Percentiles rank a stretch among this genome's conserved stretches.
phyloP scores from a whole-genome alignment of 1,140 invertebrate species.

The Hydropsyche tenuis region DNA sequence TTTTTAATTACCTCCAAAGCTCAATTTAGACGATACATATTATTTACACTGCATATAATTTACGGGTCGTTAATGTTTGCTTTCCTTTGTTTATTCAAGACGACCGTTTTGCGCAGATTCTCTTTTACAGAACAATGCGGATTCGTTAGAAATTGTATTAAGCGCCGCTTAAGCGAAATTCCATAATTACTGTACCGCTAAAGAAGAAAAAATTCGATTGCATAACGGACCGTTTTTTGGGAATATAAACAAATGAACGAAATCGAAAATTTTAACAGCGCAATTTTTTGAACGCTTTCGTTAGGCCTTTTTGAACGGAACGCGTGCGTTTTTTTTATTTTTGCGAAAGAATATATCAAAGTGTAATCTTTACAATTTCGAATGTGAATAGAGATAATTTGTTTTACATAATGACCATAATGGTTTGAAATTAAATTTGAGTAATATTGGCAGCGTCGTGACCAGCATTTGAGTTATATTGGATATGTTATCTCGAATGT shows the following conservation, averaged over 20 bases:
- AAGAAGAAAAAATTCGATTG: background rate
- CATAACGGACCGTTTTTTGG: background rate
- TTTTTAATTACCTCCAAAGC: background rate
- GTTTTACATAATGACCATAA: no score
- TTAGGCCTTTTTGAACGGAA: no score
- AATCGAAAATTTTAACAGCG: background rate
- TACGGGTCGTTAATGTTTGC: background rate
- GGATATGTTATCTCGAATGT: no score
- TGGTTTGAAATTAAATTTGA: no score
- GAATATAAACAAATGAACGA: conserved; percentile 1
- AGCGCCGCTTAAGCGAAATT: background rate
- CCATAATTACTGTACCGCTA: background rate
- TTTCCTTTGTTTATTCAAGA: background rate
- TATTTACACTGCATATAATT: conserved; percentile 5
- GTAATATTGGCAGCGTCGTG: no score
- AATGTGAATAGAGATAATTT: no score
- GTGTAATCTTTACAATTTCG: no score
- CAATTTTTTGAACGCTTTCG: background rate
- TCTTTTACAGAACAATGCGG: background rate
- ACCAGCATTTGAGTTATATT: no score
- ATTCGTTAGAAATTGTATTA: conserved; percentile 13
- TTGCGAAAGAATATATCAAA: no score
- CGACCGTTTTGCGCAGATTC: background rate
- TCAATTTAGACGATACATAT: background rate
- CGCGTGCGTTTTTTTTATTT: no score